Evolutionary conservation across 1,140 invertebrate species (phyloP).

Genomic region (Hermatobates lingyangjiaoensis): DNA sequence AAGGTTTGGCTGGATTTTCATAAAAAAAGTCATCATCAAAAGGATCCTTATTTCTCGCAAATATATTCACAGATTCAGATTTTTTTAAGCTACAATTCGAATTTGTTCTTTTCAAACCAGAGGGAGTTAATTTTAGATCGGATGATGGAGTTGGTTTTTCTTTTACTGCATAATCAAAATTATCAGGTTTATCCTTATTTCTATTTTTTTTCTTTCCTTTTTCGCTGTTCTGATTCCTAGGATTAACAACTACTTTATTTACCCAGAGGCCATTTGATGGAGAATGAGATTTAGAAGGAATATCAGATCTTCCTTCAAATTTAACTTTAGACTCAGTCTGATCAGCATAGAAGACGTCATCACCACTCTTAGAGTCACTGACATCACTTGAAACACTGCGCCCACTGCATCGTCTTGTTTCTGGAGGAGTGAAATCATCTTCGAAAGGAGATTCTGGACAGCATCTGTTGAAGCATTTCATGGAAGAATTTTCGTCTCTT

Average conservation of each 20-base stretch:
- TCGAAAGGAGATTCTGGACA: constrained; percentile 42
- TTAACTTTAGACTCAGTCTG: no score
- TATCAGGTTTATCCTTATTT: neutral
- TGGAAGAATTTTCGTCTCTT: neutral
- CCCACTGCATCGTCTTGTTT: constrained; percentile 19
- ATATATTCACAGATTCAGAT: constrained; percentile 73
- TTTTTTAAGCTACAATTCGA: constrained; percentile 31
- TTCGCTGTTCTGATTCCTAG: no score
- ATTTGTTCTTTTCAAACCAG: constrained; percentile 24
- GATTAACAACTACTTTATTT: no score
- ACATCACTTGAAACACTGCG: constrained; percentile 22
- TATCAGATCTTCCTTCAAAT: no score
- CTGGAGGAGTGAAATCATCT: constrained; percentile 44
- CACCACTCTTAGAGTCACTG: constrained; percentile 18
- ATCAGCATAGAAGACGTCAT: constrained; percentile 13
- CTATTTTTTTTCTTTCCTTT: neutral
- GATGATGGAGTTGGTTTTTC: neutral
- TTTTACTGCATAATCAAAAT: neutral
- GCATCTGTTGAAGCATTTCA: constrained; percentile 3
- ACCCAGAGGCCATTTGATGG: no score
- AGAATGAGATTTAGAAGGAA: no score
- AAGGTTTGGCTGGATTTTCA: constrained; percentile 24
- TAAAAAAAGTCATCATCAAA: constrained; percentile 71
- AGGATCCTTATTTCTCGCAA: constrained; percentile 56
- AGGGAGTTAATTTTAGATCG: constrained; percentile 11